phyloP scores from a whole-genome alignment of 2,888 invertebrate genomes.

The Spilarctia lutea region DNA sequence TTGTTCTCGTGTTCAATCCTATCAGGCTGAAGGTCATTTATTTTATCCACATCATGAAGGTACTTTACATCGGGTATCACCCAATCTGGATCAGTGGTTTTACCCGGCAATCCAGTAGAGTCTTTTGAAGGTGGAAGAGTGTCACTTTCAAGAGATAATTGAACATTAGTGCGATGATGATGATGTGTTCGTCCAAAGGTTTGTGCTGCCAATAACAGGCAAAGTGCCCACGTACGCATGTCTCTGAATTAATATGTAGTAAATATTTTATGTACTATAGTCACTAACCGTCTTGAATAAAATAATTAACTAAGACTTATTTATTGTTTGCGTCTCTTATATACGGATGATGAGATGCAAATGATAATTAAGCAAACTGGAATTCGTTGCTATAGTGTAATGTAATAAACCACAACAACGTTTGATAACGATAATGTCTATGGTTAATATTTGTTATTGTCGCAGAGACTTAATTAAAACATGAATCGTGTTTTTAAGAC shows the following conservation, averaged over 20 bases:
- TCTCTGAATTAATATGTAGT: constrained; percentile 41
- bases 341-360: constrained; percentile 17
- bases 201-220: constrained; percentile 49
- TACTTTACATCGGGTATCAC: constrained; percentile 53
- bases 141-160: background rate
- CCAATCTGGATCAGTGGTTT: constrained; percentile 25
- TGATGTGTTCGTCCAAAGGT: constrained; percentile 41
- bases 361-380: constrained; percentile 21
- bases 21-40: constrained; percentile 56
- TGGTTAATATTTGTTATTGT: background rate
- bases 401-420: constrained; percentile 15
- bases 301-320: constrained; percentile 15
- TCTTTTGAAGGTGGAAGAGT: background rate
- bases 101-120: constrained; percentile 46
- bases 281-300: constrained; percentile 22
- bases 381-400: constrained; percentile 7
- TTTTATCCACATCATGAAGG: constrained; percentile 61
- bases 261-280: background rate
- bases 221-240: constrained; percentile 51
- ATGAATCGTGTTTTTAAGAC: background rate
- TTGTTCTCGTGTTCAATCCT: constrained; percentile 63
- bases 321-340: constrained; percentile 20
- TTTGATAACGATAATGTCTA: constrained; percentile 13
- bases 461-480: background rate
- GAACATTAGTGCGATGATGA: constrained; percentile 25